phyloP scores from a whole-genome alignment of 2,797 vertebrate genomes.

The Leuciscus waleckii region DNA sequence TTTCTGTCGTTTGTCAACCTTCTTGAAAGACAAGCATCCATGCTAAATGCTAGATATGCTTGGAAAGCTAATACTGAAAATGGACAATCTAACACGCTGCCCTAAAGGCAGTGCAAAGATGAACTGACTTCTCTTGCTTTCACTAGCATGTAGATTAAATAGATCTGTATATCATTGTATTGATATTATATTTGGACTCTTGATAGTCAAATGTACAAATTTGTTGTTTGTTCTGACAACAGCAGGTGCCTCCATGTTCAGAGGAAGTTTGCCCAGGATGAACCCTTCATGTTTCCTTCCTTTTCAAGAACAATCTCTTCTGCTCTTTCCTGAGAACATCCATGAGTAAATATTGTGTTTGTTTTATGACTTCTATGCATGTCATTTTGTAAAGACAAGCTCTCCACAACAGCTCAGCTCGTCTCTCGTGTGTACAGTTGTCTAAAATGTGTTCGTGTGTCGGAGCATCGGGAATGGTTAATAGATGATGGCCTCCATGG shows the following conservation, averaged over 20 bases:
- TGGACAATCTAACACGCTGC: not conserved
- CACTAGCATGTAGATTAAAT: not conserved
- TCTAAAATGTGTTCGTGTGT: conserved; percentile 26
- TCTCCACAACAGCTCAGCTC: conserved; percentile 15
- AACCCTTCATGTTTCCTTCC: conserved; percentile 36
- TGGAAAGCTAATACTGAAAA: conserved; percentile 15
- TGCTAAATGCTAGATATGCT: not conserved
- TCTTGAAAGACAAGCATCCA: not conserved
- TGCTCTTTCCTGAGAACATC: conserved; percentile 21
- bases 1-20: not conserved
- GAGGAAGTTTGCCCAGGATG: conserved; percentile 46
- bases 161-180: conserved; percentile 3
- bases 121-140: conserved; percentile 13
- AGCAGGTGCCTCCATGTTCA: conserved; percentile 35
- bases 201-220: not conserved
- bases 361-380: conserved; percentile 25
- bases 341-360: conserved; percentile 39
- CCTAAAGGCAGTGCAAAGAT: not conserved
- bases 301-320: conserved; percentile 18
- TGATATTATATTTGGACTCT: conserved; percentile 5
- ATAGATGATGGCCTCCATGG: not conserved
- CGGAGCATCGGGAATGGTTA: conserved; percentile 49
- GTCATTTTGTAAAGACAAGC: not conserved
- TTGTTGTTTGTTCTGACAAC: not conserved
- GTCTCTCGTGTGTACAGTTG: not conserved